Conservation (phyloP, 2,888 invertebrate genomes). For the Drosophila meridionalis region DNA sequence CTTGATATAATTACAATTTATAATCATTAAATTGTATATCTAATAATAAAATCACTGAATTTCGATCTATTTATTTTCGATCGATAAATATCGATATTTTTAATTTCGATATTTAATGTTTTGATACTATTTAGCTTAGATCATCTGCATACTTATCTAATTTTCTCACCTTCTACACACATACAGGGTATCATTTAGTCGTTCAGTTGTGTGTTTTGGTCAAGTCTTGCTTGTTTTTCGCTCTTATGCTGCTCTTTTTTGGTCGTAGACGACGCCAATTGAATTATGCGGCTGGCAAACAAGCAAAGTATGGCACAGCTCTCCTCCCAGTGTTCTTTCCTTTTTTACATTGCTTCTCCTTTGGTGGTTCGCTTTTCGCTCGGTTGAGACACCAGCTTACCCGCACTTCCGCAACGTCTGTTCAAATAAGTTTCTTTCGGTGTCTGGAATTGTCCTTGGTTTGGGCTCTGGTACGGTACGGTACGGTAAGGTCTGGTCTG, state of each 20-base stretch:
- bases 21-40: background rate
- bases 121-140: background rate
- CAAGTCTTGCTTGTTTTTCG: conserved; percentile 11
- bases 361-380: background rate
- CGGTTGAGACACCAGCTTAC: conserved; percentile 22
- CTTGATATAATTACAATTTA: background rate
- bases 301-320: conserved; percentile 20
- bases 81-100: conserved; percentile 5
- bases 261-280: conserved; percentile 57
- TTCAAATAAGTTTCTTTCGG: conserved; percentile 51
- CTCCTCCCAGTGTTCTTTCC: background rate
- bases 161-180: background rate
- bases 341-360: background rate
- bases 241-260: conserved; percentile 20
- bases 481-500: background rate
- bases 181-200: conserved; percentile 1
- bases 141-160: background rate
- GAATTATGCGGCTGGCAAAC: conserved; percentile 64
- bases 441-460: conserved; percentile 18
- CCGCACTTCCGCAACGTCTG: conserved; percentile 48
- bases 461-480: conserved; percentile 4
- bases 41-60: no score
- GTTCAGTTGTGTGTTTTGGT: background rate
- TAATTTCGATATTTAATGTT: background rate
- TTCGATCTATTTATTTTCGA: background rate